Evolutionary conservation across 1,140 invertebrate species (phyloP).

Genomic region (Musca domestica): DNA sequence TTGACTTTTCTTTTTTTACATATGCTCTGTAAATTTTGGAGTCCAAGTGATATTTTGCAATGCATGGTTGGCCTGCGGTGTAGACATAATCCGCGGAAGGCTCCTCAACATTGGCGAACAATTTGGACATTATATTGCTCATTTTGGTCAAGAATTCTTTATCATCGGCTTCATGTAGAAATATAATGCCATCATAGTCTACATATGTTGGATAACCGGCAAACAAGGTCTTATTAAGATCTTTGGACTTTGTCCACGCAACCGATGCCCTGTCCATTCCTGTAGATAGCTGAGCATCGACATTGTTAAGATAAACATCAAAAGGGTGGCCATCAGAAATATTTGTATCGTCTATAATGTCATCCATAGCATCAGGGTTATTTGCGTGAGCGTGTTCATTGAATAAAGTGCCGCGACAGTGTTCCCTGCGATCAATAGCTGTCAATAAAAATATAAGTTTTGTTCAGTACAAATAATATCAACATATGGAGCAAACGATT

Average conservation of each 20-base stretch:
- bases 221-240: conserved; percentile 54
- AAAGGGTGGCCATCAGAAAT: neutral
- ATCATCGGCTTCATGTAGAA: conserved; percentile 57
- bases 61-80: conserved; percentile 60
- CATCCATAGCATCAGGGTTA: neutral
- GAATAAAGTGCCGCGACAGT: neutral
- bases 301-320: neutral
- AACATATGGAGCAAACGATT: too few relatives aligned
- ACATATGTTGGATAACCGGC: conserved; percentile 59
- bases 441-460: neutral
- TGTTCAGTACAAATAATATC: neutral
- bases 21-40: conserved; percentile 63
- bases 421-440: conserved; percentile 6
- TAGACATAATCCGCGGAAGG: conserved; percentile 4
- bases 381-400: neutral
- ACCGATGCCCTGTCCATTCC: neutral
- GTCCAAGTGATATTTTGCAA: conserved; percentile 63
- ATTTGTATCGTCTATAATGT: neutral
- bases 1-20: conserved; percentile 48
- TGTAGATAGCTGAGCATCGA: neutral
- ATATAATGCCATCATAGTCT: conserved; percentile 59
- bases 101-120: conserved; percentile 26
- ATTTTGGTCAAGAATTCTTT: conserved; percentile 56
- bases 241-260: conserved; percentile 32
- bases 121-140: conserved; percentile 55